A percentile compares a stretch with the other conserved stretches of the same genome.
Evolutionary conservation across 2,113 vertebrate genomes (phyloP).

Genomic region (Oophaga pumilio): DNA sequence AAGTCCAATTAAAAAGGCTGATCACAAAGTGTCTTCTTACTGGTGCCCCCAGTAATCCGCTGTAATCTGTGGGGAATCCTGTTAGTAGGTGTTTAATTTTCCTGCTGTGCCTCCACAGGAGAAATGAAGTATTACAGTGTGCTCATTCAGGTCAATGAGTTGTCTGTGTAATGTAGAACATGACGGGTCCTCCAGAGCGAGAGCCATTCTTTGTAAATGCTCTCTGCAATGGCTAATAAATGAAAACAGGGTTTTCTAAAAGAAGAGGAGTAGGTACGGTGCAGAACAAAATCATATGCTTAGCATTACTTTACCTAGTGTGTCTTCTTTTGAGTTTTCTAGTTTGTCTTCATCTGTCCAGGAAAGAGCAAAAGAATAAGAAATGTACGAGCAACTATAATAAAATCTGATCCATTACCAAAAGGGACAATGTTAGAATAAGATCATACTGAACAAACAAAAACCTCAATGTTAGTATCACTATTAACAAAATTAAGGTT

Average conservation of each 20-base stretch:
- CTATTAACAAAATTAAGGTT: neutral
- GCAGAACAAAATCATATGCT: too few relatives aligned
- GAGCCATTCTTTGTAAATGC: too few relatives aligned
- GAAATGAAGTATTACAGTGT: too few relatives aligned
- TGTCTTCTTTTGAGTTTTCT: conserved; percentile 71
- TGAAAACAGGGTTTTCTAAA: too few relatives aligned
- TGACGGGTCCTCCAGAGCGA: too few relatives aligned
- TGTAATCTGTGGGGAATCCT: too few relatives aligned
- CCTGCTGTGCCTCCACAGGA: too few relatives aligned
- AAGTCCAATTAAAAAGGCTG: conserved; percentile 3
- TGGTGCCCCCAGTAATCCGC: too few relatives aligned
- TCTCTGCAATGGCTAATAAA: too few relatives aligned
- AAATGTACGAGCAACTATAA: neutral
- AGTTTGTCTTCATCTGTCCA: conserved; percentile 77
- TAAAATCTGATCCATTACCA: neutral
- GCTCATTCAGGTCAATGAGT: conserved; percentile 46
- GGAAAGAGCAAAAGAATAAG: conserved; percentile 60
- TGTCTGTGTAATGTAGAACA: conserved; percentile 42
- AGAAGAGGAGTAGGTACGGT: too few relatives aligned
- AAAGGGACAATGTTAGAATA: neutral
- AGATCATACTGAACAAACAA: neutral
- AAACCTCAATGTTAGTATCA: neutral
- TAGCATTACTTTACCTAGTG: conserved; percentile 76
- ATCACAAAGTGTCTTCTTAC: neutral
- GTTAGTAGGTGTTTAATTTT: too few relatives aligned